phyloP scores from a whole-genome alignment of 1,140 invertebrate species.

The Drosophila virilis region DNA sequence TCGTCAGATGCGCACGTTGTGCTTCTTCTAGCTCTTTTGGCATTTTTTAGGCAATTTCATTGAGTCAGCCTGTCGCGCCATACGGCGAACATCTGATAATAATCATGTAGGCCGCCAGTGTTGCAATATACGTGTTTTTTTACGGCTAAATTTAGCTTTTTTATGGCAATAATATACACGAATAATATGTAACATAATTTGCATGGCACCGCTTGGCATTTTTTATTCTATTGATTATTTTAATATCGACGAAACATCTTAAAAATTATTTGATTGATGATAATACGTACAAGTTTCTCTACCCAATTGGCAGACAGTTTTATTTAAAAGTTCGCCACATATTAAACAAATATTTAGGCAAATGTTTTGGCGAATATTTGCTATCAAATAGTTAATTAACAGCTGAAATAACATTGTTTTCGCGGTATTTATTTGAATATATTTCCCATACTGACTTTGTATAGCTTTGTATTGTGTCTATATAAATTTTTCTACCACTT shows the following conservation, averaged over 20 bases:
- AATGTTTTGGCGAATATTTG: slow-evolving; percentile 21
- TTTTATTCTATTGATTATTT: too few relatives aligned
- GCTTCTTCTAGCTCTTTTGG: slow-evolving; percentile 48
- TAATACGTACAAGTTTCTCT: too few relatives aligned
- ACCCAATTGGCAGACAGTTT: too few relatives aligned
- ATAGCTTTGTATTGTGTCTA: background rate
- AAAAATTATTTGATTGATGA: too few relatives aligned
- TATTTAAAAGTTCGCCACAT: too few relatives aligned
- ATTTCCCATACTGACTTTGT: background rate
- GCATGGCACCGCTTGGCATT: background rate
- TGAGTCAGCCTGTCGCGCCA: slow-evolving; percentile 26
- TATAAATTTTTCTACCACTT: background rate
- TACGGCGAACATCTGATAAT: slow-evolving; percentile 45
- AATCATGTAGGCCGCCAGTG: slow-evolving; percentile 1
- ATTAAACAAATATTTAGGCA: slow-evolving; percentile 35
- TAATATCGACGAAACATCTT: too few relatives aligned
- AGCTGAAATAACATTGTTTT: slow-evolving; percentile 19
- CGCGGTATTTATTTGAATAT: background rate
- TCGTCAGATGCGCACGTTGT: slow-evolving; percentile 55
- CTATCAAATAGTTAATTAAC: slow-evolving; percentile 9
- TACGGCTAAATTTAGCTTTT: background rate
- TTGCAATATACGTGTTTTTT: slow-evolving; percentile 1
- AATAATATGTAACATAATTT: too few relatives aligned
- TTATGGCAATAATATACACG: background rate
- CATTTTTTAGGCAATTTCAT: slow-evolving; percentile 40